These are phyloP conservation scores for Chaetodon auriga DNA, from an alignment of 2,113 vertebrate genomes.

Conservation along the genomic window DNA sequence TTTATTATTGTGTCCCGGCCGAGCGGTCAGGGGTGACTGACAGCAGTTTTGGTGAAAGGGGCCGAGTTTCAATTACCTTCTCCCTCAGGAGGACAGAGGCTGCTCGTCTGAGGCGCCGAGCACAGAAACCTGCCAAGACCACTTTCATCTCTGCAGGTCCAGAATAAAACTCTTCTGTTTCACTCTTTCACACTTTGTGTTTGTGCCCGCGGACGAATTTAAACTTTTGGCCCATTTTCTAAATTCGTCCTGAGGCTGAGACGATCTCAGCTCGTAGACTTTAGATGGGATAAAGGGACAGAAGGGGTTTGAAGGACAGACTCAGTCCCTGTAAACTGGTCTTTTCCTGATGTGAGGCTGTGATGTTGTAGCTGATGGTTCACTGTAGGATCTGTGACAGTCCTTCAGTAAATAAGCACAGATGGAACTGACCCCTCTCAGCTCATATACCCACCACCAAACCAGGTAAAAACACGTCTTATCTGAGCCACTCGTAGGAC, in stretches of 20 bases:
- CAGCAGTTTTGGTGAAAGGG: slow-evolving; percentile 34
- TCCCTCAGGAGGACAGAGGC: slow-evolving; percentile 30
- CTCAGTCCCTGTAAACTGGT: too few relatives aligned
- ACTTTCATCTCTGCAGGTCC: slow-evolving; percentile 17
- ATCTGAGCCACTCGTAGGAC: too few relatives aligned
- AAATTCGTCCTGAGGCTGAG: not conserved
- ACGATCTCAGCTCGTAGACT: too few relatives aligned
- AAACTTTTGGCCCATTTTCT: not conserved
- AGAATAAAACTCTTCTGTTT: not conserved
- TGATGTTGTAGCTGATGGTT: too few relatives aligned
- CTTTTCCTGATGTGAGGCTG: too few relatives aligned
- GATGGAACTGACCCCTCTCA: too few relatives aligned
- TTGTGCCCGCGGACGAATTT: not conserved
- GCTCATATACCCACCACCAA: too few relatives aligned
- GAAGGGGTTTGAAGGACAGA: too few relatives aligned
- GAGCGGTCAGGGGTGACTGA: slow-evolving; percentile 40
- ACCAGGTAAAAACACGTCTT: too few relatives aligned
- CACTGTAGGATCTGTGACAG: too few relatives aligned
- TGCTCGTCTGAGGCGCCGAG: slow-evolving; percentile 29
- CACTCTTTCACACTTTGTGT: not conserved
- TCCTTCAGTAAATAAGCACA: too few relatives aligned
- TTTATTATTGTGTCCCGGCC: slow-evolving; percentile 26
- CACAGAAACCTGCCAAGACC: slow-evolving; percentile 45
- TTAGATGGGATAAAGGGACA: too few relatives aligned
- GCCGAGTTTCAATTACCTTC: slow-evolving; percentile 58